Base-by-base conservation (phyloP, 2,888 invertebrate genomes). In the Drosophila cracens region DNA sequence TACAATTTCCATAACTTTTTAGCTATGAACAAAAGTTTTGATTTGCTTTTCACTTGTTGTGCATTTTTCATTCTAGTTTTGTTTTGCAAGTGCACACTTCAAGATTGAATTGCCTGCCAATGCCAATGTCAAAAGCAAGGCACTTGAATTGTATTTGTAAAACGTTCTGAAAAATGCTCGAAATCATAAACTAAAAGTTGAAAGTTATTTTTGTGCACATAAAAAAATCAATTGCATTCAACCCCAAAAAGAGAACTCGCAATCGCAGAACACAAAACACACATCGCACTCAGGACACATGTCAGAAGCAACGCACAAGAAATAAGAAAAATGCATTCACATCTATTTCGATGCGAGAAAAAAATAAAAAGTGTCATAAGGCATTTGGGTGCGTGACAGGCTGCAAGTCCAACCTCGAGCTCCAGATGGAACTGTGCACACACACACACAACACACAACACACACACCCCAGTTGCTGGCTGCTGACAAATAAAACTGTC, bases 401-500 rank as follows among this genome's bases (percentile, higher is more conserved):
- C 54, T 52, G 61, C 70, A 59, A 67, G 54, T 67, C 53, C 11
- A 61, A 65, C 65, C 59, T 31, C 18, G 16, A 25, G n/a, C n/a
- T 64, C 57, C 67, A 70, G 63, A 76, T 80, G 70, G 63, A 73
- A 53, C 52, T 25, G 49, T 65, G 61, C 54, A 38, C 61, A 53
- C 75, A 65, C 63, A 38, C 36, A 18, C 33, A 21, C 52, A 38
- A 10, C 10, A 4, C n/a, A 46, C 46, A 21, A n/a, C 43, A 40
- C 36, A 40, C 49, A 46, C 25, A 25, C 46, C 46, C 46, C 46
- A 38, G 71, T 60, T 56, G 36, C 40, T 60, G 68, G 73, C 73
- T 76, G 87, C 83, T 87, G 83, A 87, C 87, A 90, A 87, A 89
- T 89, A 90, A 89, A 89, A 89, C 89, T 90, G 89, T 90, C 90